Base-by-base conservation (phyloP, 1,140 invertebrate genomes). In the Lordiphosa stackelbergi region DNA sequence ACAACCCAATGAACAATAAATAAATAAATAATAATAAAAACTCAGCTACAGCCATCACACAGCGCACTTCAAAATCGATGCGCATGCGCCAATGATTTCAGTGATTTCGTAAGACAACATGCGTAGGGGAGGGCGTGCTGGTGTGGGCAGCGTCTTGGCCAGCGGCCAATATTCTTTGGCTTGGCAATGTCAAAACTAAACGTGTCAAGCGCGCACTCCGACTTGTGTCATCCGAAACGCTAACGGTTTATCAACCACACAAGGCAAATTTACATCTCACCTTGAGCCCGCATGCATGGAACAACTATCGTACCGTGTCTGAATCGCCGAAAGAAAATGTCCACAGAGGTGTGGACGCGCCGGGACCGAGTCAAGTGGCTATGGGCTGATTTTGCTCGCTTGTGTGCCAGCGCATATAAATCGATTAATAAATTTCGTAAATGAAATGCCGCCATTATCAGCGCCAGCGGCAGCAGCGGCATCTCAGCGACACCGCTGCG, bases 351-450 rank as follows among this genome's bases (percentile, higher is more conserved):
- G 48, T 36, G 48, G 19, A 58, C 13, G 8, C 34, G n/a, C 22
- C 22, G 16, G 24, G 11, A 31, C 37, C 13, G 31, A 41, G 24
- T 34, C 19, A 24, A 35, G 31, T 52, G 48, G 58, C 10, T 31
- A n/a, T 36, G 42, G 11, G 31, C 60, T 58, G 37, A 58, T 37
- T 35, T 36, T 40, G 65, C 36, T 64, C 56, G 53, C 73, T 47
- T 35, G 66, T 70, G 70, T 61, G 73, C 45, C 49, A 62, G 55
- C 75, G 75, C 75, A 79, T 79, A 81, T 79, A 79, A 79, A 79
- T 79, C 71, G 75, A 81, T 79, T 74, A 81, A 75, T 79, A 79
- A 71, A 43, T 75, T 79, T 79, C 75, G 77, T 71, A 79, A 79
- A 79, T 74, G 66, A 78, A 78, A 73, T 59, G 57, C 57, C 71